Conservation (phyloP, 2,113 vertebrate species). For the Prochilodus magdalenae region DNA sequence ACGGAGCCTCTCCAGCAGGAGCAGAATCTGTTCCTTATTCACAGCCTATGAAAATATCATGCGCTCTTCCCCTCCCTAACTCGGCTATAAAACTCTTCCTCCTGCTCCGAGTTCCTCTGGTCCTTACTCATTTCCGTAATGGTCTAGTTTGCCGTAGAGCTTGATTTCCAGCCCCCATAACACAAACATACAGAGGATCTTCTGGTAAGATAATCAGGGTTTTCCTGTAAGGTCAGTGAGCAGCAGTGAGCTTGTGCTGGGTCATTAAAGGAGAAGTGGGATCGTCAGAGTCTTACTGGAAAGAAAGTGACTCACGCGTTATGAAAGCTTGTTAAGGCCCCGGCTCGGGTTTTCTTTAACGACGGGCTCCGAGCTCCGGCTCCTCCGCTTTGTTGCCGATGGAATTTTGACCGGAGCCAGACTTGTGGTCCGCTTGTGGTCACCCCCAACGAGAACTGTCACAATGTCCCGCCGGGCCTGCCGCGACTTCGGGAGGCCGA, state of each 20-base stretch:
- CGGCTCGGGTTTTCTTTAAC: neutral
- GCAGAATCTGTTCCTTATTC: neutral
- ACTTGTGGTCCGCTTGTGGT: conserved; percentile 26
- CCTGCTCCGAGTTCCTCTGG: neutral
- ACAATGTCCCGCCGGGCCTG: conserved; percentile 36
- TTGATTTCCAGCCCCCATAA: neutral
- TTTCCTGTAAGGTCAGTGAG: conserved; percentile 29
- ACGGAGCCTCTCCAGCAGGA: no score
- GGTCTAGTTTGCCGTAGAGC: neutral
- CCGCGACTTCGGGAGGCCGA: neutral
- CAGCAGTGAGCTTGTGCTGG: neutral
- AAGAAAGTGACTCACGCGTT: conserved; percentile 40
- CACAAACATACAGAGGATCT: neutral
- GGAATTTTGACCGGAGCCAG: conserved; percentile 34
- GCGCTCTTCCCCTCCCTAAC: neutral
- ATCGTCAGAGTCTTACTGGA: conserved; percentile 41
- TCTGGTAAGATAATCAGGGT: conserved; percentile 42
- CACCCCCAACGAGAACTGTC: conserved; percentile 32
- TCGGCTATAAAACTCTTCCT: neutral
- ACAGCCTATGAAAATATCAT: neutral
- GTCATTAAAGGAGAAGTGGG: conserved; percentile 32
- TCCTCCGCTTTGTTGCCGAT: neutral
- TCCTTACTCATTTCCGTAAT: neutral
- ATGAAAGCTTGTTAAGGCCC: conserved; percentile 16
- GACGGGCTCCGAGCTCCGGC: conserved; percentile 2